phyloP scores from a whole-genome alignment of 2,888 invertebrate species.

The Dysmachus trigonus region DNA sequence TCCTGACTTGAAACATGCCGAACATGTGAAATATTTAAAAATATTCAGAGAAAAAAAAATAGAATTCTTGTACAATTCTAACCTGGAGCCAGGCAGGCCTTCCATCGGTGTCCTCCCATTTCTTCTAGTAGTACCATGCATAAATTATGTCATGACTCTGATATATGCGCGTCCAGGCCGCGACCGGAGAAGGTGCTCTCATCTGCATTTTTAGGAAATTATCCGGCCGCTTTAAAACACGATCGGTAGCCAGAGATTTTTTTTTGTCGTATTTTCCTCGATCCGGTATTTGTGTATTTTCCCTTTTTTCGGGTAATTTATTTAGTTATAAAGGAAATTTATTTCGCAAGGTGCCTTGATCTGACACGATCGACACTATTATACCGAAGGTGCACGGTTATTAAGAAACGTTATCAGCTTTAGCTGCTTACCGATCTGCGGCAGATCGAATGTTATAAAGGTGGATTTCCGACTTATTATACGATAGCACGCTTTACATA shows the following conservation, averaged over 20 bases:
- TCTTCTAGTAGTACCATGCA: slow-evolving; percentile 20
- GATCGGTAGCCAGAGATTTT: slow-evolving; percentile 20
- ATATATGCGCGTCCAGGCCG: background rate
- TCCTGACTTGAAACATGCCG: slow-evolving; percentile 9
- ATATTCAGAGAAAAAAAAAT: slow-evolving; percentile 11
- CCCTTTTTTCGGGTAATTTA: slow-evolving; percentile 20
- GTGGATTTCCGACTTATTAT: background rate
- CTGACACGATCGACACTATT: slow-evolving; percentile 9
- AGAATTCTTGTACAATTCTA: background rate
- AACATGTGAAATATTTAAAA: slow-evolving; percentile 22
- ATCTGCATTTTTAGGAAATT: slow-evolving; percentile 32
- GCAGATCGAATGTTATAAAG: background rate
- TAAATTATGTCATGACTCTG: slow-evolving; percentile 37
- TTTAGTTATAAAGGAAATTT: slow-evolving; percentile 8
- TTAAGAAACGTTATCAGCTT: slow-evolving; percentile 13
- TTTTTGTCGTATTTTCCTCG: background rate
- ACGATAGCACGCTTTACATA: background rate
- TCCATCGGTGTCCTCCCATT: background rate
- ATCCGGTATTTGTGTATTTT: background rate
- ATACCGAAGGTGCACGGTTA: background rate
- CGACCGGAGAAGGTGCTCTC: background rate
- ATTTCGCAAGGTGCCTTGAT: slow-evolving; percentile 32
- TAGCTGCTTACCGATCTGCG: background rate
- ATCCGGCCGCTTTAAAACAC: background rate
- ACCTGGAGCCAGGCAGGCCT: background rate